These are phyloP conservation scores for Nannoperca australis DNA, from an alignment of 2,797 vertebrate species.

Conservation along the genomic window DNA sequence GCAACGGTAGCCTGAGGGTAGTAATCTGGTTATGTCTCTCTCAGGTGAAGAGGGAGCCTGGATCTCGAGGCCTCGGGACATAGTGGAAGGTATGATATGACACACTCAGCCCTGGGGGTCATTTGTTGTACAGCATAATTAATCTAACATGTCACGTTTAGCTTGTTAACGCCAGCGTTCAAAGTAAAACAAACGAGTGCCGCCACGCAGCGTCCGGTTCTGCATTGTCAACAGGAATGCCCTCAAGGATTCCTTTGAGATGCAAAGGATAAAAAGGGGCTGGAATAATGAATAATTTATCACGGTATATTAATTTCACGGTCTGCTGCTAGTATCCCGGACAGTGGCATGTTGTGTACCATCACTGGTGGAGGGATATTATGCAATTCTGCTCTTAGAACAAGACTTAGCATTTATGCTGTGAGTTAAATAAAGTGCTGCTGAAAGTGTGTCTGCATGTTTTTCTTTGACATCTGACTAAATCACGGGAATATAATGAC, in stretches of 20 bases:
- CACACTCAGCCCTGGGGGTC: constrained; percentile 69
- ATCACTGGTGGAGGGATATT: constrained; percentile 46
- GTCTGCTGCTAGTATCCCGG: constrained; percentile 64
- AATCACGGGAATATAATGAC: constrained; percentile 21
- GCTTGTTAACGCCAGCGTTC: constrained; percentile 81
- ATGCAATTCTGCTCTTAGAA: constrained; percentile 37
- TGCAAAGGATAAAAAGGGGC: constrained; percentile 72
- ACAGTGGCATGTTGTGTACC: constrained; percentile 57
- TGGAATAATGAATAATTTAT: constrained; percentile 82
- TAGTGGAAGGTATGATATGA: constrained; percentile 55
- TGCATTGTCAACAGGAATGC: constrained; percentile 76
- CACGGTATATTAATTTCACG: constrained; percentile 78
- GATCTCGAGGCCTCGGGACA: constrained; percentile 61
- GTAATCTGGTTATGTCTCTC: constrained; percentile 59
- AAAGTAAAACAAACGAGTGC: constrained; percentile 76
- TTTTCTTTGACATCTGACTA: constrained; percentile 21
- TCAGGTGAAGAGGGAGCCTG: constrained; percentile 55
- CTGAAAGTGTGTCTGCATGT: constrained; percentile 15
- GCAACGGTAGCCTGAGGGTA: constrained; percentile 61
- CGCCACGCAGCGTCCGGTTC: constrained; percentile 60
- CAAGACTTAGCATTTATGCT: constrained; percentile 22
- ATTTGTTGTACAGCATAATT: constrained; percentile 71
- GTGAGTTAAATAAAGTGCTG: constrained; percentile 25
- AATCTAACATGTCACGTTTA: constrained; percentile 72
- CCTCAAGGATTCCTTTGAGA: constrained; percentile 70